Conservation (phyloP, 2,888 invertebrate species). For the Polydesmus complanatus region DNA sequence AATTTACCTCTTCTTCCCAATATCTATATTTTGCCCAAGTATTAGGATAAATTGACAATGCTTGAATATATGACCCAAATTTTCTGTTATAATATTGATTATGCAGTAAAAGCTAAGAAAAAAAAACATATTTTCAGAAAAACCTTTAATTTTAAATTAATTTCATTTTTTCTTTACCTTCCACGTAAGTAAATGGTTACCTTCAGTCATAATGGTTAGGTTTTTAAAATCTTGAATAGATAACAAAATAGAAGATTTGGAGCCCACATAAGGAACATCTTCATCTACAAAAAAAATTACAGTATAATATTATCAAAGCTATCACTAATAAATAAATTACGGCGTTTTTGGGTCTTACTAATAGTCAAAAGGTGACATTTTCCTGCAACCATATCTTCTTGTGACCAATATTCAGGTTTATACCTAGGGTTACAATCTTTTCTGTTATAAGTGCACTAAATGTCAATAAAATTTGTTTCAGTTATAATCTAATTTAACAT, state of each 20-base stretch:
- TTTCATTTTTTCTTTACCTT: background rate
- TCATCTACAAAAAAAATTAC: background rate
- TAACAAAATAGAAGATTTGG: background rate
- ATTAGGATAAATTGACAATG: background rate
- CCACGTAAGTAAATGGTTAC: background rate
- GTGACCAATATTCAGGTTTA: background rate
- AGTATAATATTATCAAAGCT: too few relatives aligned
- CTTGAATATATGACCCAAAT: background rate
- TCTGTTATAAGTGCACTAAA: background rate
- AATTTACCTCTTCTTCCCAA: constrained; percentile 6
- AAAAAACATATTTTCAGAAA: background rate
- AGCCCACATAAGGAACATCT: background rate
- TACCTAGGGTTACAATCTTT: too few relatives aligned
- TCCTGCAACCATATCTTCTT: background rate
- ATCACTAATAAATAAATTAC: too few relatives aligned
- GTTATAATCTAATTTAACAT: too few relatives aligned
- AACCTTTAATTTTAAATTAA: background rate
- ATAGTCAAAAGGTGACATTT: background rate
- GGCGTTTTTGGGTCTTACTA: too few relatives aligned
- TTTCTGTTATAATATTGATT: background rate
- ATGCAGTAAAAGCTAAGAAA: background rate
- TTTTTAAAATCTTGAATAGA: background rate
- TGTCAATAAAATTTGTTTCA: background rate
- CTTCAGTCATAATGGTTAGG: too few relatives aligned
- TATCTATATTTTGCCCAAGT: background rate